Evolutionary conservation across 2,888 invertebrate species (phyloP).

Genomic region (Rugalucina vietnamica): DNA sequence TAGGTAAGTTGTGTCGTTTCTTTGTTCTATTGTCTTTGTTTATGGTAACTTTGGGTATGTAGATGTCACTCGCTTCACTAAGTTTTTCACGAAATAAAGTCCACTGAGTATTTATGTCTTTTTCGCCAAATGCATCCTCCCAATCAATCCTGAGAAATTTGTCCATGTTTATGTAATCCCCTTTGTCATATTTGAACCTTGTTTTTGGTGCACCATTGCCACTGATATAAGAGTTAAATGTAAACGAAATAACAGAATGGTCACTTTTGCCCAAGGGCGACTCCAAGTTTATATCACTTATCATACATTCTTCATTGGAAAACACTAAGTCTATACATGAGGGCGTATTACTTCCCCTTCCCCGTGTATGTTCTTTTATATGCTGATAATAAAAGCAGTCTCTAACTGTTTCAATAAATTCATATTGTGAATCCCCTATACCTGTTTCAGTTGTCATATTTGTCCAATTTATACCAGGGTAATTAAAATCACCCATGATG

Average conservation of each 20-base stretch:
- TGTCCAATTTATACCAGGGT: conserved; percentile 15
- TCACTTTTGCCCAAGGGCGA: conserved; percentile 42
- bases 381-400: conserved; percentile 32
- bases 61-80: not conserved
- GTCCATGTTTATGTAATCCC: not conserved
- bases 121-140: not conserved
- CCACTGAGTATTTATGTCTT: not conserved
- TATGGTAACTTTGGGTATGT: not conserved
- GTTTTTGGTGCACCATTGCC: not conserved
- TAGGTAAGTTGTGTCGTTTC: not conserved
- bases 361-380: conserved; percentile 23
- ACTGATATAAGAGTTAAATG: not conserved
- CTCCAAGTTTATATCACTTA: conserved; percentile 4
- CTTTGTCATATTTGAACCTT: not conserved
- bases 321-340: conserved; percentile 26
- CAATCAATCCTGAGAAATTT: not conserved
- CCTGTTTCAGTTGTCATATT: not conserved
- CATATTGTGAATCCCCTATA: not conserved
- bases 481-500: conserved; percentile 4
- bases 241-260: conserved; percentile 17
- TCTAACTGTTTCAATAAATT: conserved; percentile 28
- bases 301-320: conserved; percentile 28
- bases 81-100: not conserved
- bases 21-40: not conserved
- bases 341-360: conserved; percentile 11